A percentile compares a stretch with the other conserved stretches of the same genome.
Conservation (phyloP, 2,113 vertebrate species). For the Apodemus sylvaticus region DNA sequence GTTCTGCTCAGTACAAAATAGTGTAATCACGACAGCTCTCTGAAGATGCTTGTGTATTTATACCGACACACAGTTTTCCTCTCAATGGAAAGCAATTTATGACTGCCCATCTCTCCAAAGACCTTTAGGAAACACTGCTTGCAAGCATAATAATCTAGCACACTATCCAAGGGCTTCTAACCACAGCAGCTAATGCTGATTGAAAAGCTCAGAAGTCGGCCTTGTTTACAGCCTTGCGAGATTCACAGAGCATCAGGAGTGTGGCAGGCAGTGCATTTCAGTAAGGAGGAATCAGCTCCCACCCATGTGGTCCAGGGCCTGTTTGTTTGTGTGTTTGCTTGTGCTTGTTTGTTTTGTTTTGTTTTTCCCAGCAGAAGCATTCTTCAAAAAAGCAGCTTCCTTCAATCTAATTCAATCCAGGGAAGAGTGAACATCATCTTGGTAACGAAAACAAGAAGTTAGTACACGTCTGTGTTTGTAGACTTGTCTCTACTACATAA, state of each 20-base stretch:
- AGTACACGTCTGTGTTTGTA: background rate
- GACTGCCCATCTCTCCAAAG: slow-evolving; percentile 58
- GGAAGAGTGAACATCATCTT: background rate
- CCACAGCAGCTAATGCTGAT: background rate
- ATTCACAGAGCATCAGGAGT: background rate
- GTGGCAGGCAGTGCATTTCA: background rate
- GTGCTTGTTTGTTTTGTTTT: background rate
- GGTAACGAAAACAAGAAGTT: background rate
- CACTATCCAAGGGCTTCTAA: slow-evolving; percentile 31
- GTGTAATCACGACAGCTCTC: slow-evolving; percentile 60
- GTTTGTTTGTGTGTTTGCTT: background rate
- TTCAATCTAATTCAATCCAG: background rate
- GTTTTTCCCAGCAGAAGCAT: background rate
- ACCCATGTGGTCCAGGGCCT: background rate
- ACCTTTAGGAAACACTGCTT: slow-evolving; percentile 66
- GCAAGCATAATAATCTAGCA: slow-evolving; percentile 32
- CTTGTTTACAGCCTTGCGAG: background rate
- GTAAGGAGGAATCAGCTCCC: background rate
- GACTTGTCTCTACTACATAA: background rate
- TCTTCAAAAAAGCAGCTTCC: background rate
- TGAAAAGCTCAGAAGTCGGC: background rate
- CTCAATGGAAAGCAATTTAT: slow-evolving; percentile 61
- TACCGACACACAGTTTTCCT: slow-evolving; percentile 57
- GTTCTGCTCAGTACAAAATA: slow-evolving; percentile 65
- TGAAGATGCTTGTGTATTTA: slow-evolving; percentile 67